Percentiles rank a stretch among this genome's conserved stretches.
These are phyloP conservation scores for Pholis gunnellus DNA, from an alignment of 2,113 vertebrate genomes.

Conservation along the genomic window DNA sequence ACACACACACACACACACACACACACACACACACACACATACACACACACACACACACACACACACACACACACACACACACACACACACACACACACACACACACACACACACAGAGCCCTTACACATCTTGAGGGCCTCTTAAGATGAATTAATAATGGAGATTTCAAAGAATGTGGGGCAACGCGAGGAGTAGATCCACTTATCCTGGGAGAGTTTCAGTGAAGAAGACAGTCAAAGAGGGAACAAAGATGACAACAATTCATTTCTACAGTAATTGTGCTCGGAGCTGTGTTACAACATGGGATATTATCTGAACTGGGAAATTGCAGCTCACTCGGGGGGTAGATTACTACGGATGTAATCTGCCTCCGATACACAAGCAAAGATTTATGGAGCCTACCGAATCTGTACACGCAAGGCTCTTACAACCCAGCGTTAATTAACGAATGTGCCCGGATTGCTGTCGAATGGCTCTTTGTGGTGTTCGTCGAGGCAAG, in stretches of 20 bases:
- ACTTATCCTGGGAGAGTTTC: slow-evolving; percentile 9
- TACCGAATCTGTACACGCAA: background rate
- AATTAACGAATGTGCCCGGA: background rate
- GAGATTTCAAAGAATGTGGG: slow-evolving; percentile 52
- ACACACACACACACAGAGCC: slow-evolving; percentile 4
- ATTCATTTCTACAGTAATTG: background rate
- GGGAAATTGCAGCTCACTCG: slow-evolving; percentile 1
- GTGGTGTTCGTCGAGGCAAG: background rate
- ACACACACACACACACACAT: slow-evolving; percentile 3
- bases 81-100: slow-evolving; percentile 3
- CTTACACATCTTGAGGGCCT: slow-evolving; percentile 31
- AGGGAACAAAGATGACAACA: slow-evolving; percentile 22
- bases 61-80: slow-evolving; percentile 6
- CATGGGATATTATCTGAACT: background rate
- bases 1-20: slow-evolving; percentile 8
- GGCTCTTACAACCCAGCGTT: background rate
- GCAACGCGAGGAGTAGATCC: slow-evolving; percentile 26
- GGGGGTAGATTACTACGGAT: slow-evolving; percentile 17
- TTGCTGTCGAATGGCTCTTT: slow-evolving; percentile 2
- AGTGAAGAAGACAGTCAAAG: slow-evolving; percentile 7
- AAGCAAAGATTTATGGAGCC: background rate
- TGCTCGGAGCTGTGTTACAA: slow-evolving; percentile 20
- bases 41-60: slow-evolving; percentile 8
- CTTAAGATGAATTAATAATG: slow-evolving; percentile 68
- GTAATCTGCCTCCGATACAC: slow-evolving; percentile 8